These are phyloP conservation scores for Drosophila neonasuta DNA, from an alignment of 2,888 invertebrate species.

Conservation along the genomic window DNA sequence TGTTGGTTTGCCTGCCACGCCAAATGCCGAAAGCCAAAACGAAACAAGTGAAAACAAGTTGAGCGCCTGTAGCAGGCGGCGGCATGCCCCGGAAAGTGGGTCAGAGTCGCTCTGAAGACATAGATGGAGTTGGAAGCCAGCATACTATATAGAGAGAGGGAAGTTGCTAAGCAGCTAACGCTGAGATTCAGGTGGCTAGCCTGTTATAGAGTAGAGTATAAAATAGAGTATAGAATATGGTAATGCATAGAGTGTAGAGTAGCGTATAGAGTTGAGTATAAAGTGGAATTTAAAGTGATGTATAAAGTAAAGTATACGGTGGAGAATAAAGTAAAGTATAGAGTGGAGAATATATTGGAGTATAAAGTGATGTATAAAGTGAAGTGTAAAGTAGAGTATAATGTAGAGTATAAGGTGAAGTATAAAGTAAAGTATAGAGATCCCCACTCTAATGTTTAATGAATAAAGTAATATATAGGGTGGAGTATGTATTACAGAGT, in stretches of 20 bases:
- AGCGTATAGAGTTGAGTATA: neutral
- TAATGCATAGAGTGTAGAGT: neutral
- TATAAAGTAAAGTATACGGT: too few species aligned
- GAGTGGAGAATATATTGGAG: neutral
- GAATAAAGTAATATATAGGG: too few species aligned
- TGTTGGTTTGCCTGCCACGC: slow-evolving; percentile 30
- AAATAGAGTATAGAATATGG: neutral
- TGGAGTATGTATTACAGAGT: too few species aligned
- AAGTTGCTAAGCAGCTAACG: slow-evolving; percentile 40
- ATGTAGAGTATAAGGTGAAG: too few species aligned
- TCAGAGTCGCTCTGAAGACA: slow-evolving; percentile 56
- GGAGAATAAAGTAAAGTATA: too few species aligned
- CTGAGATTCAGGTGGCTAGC: slow-evolving; percentile 57
- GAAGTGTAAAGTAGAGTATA: neutral
- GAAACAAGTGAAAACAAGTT: slow-evolving; percentile 76
- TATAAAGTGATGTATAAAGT: neutral
- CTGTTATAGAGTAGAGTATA: slow-evolving; percentile 38
- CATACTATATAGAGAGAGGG: slow-evolving; percentile 11
- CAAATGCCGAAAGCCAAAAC: slow-evolving; percentile 57
- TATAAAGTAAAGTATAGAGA: too few species aligned
- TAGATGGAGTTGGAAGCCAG: slow-evolving; percentile 24
- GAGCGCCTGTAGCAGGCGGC: slow-evolving; percentile 51
- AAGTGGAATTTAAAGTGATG: neutral
- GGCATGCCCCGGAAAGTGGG: slow-evolving; percentile 68
- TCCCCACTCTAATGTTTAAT: too few species aligned